Evolutionary conservation across 2,797 vertebrate species (phyloP).

Genomic region (Sandelia bainsii): DNA sequence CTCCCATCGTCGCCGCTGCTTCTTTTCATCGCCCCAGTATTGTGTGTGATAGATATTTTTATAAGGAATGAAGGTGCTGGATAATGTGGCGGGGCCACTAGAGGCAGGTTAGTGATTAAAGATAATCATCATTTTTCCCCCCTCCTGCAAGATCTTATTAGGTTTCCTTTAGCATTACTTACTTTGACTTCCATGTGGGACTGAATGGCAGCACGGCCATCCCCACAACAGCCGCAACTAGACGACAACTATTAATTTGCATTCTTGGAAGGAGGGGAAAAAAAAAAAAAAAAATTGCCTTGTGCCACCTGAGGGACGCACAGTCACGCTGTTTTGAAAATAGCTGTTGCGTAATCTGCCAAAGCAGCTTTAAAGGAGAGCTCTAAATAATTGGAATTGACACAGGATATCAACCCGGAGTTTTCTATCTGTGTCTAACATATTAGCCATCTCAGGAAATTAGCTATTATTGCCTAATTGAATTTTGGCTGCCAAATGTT

Average conservation of each 20-base stretch:
- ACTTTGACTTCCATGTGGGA: slow-evolving; percentile 78
- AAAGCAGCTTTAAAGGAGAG: slow-evolving; percentile 46
- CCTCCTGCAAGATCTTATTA: slow-evolving; percentile 88
- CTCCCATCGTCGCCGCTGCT: slow-evolving; percentile 89
- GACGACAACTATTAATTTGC: slow-evolving; percentile 66
- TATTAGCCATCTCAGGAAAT: slow-evolving; percentile 69
- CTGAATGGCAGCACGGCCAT: slow-evolving; percentile 9
- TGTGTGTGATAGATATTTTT: slow-evolving; percentile 96
- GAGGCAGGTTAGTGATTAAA: slow-evolving; percentile 97
- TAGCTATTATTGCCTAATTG: slow-evolving; percentile 79
- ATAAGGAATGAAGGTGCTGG: slow-evolving; percentile 96
- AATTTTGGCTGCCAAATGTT: slow-evolving; percentile 78
- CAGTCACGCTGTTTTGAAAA: slow-evolving; percentile 52
- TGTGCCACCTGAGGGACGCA: slow-evolving; percentile 53
- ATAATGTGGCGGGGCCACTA: slow-evolving; percentile 89
- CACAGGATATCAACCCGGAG: slow-evolving; percentile 60
- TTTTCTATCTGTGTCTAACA: slow-evolving; percentile 63
- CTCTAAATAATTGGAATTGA: slow-evolving; percentile 76
- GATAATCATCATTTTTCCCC: slow-evolving; percentile 91
- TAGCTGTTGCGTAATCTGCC: slow-evolving; percentile 59
- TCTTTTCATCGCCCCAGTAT: slow-evolving; percentile 91
- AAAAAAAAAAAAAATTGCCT: slow-evolving; percentile 45
- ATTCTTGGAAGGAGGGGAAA: slow-evolving; percentile 46
- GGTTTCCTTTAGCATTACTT: slow-evolving; percentile 90
- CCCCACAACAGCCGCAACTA: slow-evolving; percentile 25